Evolutionary conservation across 2,888 invertebrate species (phyloP).

Genomic region (Luperina nickerlii): DNA sequence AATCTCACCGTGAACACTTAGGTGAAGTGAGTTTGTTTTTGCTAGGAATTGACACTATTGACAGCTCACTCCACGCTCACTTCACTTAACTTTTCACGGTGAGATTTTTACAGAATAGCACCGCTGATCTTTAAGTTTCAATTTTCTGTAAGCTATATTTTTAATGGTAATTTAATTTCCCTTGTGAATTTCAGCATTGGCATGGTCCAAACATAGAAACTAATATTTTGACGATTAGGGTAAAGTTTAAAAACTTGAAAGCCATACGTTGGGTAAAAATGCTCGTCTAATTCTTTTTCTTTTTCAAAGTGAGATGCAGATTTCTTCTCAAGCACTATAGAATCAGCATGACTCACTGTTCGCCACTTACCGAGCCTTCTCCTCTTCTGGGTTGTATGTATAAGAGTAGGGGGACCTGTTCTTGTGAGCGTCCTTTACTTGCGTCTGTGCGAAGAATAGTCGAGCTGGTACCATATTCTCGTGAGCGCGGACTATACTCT

Average conservation of each 20-base stretch:
- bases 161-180: background rate
- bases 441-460: constrained; percentile 90
- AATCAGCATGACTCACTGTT: background rate
- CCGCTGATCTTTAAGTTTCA: background rate
- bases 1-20: no score
- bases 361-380: constrained; percentile 90
- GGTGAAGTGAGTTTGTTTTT: no score
- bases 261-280: background rate
- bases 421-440: constrained; percentile 92
- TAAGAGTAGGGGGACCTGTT: constrained; percentile 96
- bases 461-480: constrained; percentile 89
- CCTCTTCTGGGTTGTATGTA: constrained; percentile 92
- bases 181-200: background rate
- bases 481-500: constrained; percentile 87
- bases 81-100: no score
- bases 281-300: background rate
- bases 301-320: background rate
- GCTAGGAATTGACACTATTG: no score
- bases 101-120: no score
- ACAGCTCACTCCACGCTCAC: no score
- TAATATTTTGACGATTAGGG: background rate
- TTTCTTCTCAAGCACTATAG: background rate
- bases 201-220: background rate
- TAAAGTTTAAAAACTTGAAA: background rate
- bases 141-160: background rate